These are phyloP conservation scores for Amiota minor DNA, from an alignment of 2,888 invertebrate genomes.

Conservation along the genomic window DNA sequence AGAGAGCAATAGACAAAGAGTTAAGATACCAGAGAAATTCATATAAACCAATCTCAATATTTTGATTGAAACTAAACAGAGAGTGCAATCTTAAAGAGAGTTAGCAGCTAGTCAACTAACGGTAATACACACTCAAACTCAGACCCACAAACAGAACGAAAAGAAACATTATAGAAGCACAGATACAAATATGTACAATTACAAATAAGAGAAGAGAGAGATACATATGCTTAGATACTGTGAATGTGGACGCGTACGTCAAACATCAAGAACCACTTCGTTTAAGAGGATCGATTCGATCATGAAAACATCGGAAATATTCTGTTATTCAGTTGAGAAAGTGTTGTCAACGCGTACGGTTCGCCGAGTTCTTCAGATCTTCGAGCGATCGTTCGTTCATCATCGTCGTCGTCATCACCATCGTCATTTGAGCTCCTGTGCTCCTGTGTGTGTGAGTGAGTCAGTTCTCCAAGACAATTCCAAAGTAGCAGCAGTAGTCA, in stretches of 20 bases:
- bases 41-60: too few relatives aligned
- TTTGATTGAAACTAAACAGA: not conserved
- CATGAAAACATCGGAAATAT: conserved; percentile 51
- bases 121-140: conserved; percentile 21
- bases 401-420: conserved; percentile 16
- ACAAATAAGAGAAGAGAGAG: too few relatives aligned
- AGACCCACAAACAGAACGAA: conserved; percentile 28
- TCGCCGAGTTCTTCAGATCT: conserved; percentile 33
- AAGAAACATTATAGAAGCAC: not conserved
- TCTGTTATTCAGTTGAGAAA: conserved; percentile 55
- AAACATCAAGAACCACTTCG: conserved; percentile 45
- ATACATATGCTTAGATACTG: too few relatives aligned
- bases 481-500: conserved; percentile 40
- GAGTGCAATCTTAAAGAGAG: not conserved
- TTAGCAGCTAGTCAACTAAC: not conserved
- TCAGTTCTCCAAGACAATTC: conserved; percentile 50
- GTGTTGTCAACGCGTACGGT: conserved; percentile 56
- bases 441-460: too few relatives aligned
- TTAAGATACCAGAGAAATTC: too few relatives aligned
- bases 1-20: not conserved
- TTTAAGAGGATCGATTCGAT: conserved; percentile 64
- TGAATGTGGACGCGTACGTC: conserved; percentile 30
- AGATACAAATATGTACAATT: not conserved
- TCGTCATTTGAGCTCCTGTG: conserved; percentile 23
- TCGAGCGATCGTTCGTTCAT: conserved; percentile 36